These are phyloP conservation scores for Hippopotamyrus pictus DNA, from an alignment of 2,797 vertebrate genomes.

Conservation along the genomic window DNA sequence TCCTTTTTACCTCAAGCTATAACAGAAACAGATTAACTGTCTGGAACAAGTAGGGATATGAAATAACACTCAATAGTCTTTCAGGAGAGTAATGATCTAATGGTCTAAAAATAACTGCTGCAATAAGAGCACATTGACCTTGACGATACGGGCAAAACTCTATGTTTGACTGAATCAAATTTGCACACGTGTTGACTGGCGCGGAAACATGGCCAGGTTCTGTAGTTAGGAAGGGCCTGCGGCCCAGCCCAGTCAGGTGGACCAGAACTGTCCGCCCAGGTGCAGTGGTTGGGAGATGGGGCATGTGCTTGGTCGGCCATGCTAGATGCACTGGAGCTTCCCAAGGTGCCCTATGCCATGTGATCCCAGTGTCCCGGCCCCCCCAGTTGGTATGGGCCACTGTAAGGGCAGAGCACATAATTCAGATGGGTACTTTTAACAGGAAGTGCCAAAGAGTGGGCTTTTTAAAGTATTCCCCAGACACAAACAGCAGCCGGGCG, in stretches of 20 bases:
- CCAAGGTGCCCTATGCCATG: background rate
- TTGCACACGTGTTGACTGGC: background rate
- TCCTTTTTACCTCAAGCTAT: background rate
- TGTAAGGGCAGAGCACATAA: background rate
- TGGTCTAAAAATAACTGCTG: background rate
- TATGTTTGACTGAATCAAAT: background rate
- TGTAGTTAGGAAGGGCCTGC: background rate
- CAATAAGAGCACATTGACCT: constrained; percentile 5
- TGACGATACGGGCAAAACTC: constrained; percentile 44
- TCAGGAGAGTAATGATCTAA: background rate
- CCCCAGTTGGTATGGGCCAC: background rate
- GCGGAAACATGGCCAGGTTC: background rate
- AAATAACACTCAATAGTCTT: constrained; percentile 1
- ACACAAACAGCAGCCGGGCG: background rate
- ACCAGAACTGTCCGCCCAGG: background rate
- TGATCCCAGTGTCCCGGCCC: background rate
- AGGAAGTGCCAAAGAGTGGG: background rate
- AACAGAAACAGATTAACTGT: background rate
- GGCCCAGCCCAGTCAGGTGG: background rate
- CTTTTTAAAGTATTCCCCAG: background rate
- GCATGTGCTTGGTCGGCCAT: background rate
- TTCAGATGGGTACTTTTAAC: background rate
- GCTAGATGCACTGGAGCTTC: background rate
- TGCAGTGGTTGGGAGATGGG: background rate
- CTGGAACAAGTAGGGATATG: background rate